A percentile compares a stretch with the other conserved stretches of the same genome.
These are phyloP conservation scores for Herpailurus yagouaroundi DNA, from an alignment of 2,113 vertebrate species.

Conservation along the genomic window DNA sequence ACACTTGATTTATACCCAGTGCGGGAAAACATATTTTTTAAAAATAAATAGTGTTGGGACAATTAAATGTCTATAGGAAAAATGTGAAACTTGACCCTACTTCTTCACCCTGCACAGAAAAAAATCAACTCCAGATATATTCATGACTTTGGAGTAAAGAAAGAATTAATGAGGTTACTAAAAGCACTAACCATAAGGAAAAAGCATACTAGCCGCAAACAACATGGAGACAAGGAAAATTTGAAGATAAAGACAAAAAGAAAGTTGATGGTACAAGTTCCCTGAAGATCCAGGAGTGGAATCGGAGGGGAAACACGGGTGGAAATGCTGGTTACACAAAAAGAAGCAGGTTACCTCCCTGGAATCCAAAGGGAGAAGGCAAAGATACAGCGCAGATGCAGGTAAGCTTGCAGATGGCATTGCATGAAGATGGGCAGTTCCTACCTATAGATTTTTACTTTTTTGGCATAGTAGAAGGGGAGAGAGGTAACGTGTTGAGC, in stretches of 20 bases:
- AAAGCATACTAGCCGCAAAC: background rate
- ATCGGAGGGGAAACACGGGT: too few species aligned
- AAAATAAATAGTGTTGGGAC: background rate
- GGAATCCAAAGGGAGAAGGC: background rate
- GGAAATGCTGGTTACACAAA: background rate
- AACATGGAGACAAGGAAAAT: background rate
- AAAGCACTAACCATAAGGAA: background rate
- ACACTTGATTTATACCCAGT: background rate
- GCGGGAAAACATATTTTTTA: background rate
- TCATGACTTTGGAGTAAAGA: background rate
- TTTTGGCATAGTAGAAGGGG: background rate
- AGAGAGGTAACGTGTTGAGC: background rate
- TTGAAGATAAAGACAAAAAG: background rate
- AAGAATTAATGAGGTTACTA: background rate
- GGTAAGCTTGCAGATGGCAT: background rate
- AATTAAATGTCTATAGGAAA: background rate
- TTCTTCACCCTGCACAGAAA: background rate
- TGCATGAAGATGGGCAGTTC: background rate
- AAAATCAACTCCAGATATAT: background rate
- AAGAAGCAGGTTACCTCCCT: background rate
- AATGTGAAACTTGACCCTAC: background rate
- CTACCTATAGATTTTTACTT: background rate
- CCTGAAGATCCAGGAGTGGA: background rate
- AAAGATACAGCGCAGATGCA: background rate
- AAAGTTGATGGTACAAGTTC: background rate